Evolutionary conservation across 2,888 invertebrate genomes (phyloP).

Genomic region (Drosophila glabriapex): DNA sequence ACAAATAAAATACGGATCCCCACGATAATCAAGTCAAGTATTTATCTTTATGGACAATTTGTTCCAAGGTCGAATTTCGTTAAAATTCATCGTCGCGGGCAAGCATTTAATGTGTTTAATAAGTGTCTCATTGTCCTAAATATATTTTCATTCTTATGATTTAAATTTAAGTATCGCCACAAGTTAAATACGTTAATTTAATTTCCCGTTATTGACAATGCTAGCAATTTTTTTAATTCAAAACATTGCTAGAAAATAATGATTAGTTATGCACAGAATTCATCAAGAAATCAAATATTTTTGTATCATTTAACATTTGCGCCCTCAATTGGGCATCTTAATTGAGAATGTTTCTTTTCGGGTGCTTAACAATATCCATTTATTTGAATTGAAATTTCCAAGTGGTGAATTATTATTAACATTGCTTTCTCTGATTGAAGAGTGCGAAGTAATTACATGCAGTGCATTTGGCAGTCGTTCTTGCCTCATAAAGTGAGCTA

Average conservation of each 20-base stretch:
- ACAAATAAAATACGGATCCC: neutral
- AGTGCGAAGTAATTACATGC: neutral
- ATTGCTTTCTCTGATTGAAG: neutral
- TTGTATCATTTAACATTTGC: constrained; percentile 38
- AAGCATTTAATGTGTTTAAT: constrained; percentile 5
- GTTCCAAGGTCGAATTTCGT: constrained; percentile 27
- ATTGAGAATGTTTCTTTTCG: neutral
- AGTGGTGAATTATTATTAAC: neutral
- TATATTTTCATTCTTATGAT: neutral
- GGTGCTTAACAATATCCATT: neutral
- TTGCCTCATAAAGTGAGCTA: constrained; percentile 8
- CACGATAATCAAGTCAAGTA: constrained; percentile 4
- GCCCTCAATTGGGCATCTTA: constrained; percentile 19
- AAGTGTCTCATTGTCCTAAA: neutral
- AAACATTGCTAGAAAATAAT: constrained; percentile 14
- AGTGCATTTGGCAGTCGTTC: constrained; percentile 22
- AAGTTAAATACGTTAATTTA: constrained; percentile 5
- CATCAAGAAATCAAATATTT: constrained; percentile 43
- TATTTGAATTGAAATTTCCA: neutral
- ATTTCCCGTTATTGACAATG: neutral
- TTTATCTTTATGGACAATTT: neutral
- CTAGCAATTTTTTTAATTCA: constrained; percentile 2
- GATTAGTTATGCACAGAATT: constrained; percentile 16
- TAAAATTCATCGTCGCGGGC: constrained; percentile 2
- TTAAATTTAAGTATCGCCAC: neutral